Base-by-base conservation (phyloP, 2,888 invertebrate species). In the Aleiodes leptofemur region DNA sequence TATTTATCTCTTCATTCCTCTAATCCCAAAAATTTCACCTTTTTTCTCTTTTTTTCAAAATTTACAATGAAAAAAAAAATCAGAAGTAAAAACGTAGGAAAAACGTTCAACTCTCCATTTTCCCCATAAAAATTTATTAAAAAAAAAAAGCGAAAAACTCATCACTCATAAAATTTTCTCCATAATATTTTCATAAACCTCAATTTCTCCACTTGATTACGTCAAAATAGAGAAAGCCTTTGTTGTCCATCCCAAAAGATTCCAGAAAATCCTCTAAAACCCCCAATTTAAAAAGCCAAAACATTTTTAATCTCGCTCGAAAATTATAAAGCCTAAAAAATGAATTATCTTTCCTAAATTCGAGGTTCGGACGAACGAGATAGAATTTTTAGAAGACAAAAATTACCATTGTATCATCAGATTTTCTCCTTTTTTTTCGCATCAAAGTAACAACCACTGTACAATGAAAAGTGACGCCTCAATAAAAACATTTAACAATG, bases 151-250 rank as follows among this genome's bases (percentile, higher is more conserved):
- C 43, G 0, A 9, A 43, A 9, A n/a, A 16, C 1, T 53, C 23
- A 23, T 55, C 43, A n/a, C 8, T n/a, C n/a, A 1, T 55, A 29
- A 55, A 55, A 55, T 55, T 16, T n/a, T 2, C 7, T 14, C 14
- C 16, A 55, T 55, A 55, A 55, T 3, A 55, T 55, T 55, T 14
- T n/a, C 3, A n/a, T 16, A 16, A 8, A 3, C 14, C 7, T n/a
- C 14, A 14, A 8, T 51, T 55, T 16, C 14, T n/a, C 14, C 55
- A 55, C 7, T 7, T 23, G 55, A 55, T 55, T 55, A 16, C 55
- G 55, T 14, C 11, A 55, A 55, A 55, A 55, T 55, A n/a, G 55
- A 16, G 55, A 55, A 55, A 55, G 55, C 16, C 31, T 31, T 57
- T 57, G 57, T 57, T 29, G 13, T 29, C 13, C 4, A 2, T 23